Percentiles rank a stretch among this genome's conserved stretches.
phyloP scores from a whole-genome alignment of 2,113 vertebrate species.

The Catharus minimus region DNA sequence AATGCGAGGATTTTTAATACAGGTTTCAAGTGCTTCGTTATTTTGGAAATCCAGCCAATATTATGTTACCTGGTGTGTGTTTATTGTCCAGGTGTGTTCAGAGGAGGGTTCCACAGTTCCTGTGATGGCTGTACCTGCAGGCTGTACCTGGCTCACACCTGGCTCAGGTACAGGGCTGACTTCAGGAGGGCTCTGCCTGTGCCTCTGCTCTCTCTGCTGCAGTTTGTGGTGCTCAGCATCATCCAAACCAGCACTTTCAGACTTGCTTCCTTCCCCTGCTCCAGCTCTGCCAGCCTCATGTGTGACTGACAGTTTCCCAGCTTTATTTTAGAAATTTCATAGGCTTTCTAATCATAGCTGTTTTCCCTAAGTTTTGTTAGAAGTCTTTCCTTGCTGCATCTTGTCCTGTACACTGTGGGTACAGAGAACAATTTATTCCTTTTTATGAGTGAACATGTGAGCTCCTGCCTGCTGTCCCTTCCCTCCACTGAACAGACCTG shows the following conservation, averaged over 20 bases:
- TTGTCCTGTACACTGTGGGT: background rate
- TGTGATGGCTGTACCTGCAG: background rate
- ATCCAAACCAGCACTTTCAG: background rate
- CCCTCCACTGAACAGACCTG: background rate
- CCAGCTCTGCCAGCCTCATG: fast-evolving
- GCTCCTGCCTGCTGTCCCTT: background rate
- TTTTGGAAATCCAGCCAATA: background rate
- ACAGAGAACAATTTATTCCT: background rate
- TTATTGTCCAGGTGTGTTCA: background rate
- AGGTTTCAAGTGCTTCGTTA: background rate
- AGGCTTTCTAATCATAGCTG: background rate
- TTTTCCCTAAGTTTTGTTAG: background rate
- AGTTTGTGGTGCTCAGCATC: background rate
- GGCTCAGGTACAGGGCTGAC: fast-evolving
- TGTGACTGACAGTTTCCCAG: background rate
- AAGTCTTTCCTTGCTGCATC: background rate
- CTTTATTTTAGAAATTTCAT: background rate
- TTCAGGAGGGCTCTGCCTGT: background rate
- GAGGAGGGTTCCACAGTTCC: background rate
- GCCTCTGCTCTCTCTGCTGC: background rate
- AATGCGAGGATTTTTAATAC: background rate
- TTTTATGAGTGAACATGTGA: background rate
- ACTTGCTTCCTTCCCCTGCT: background rate
- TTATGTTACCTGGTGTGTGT: fast-evolving
- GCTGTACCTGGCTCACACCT: background rate